These are phyloP conservation scores for Theropithecus gelada DNA, from an alignment of 2,113 vertebrate species.

Conservation along the genomic window DNA sequence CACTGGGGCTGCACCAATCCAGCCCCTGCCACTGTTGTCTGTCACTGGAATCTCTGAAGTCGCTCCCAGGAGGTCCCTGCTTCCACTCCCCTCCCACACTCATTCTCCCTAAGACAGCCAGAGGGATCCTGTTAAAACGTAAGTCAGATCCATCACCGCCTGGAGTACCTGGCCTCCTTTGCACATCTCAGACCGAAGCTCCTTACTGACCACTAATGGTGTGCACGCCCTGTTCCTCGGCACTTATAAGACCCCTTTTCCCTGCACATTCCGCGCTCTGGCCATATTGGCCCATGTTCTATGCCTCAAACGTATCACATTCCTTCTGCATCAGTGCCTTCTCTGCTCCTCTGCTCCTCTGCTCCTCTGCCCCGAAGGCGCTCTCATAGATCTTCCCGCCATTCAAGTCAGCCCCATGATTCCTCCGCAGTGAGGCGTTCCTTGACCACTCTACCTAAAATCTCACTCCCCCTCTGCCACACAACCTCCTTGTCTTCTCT, in stretches of 20 bases:
- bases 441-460: rapidly evolving
- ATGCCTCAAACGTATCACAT: rapidly evolving
- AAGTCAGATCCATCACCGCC: rapidly evolving
- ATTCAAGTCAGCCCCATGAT: rapidly evolving
- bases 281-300: neutral
- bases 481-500: rapidly evolving
- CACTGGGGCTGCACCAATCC: neutral
- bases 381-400: rapidly evolving
- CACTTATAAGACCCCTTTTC: rapidly evolving
- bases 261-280: rapidly evolving
- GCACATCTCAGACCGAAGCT: rapidly evolving
- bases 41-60: neutral
- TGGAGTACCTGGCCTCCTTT: rapidly evolving
- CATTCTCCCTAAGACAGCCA: neutral
- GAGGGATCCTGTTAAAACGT: rapidly evolving
- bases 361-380: neutral
- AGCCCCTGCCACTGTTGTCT: too few relatives aligned
- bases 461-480: neutral
- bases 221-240: neutral
- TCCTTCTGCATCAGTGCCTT: neutral
- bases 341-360: rapidly evolving
- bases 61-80: neutral
- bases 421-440: neutral
- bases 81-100: too few relatives aligned
- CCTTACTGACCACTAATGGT: rapidly evolving